Evolutionary conservation across 2,797 vertebrate genomes (phyloP).

Genomic region (Chanos chanos): DNA sequence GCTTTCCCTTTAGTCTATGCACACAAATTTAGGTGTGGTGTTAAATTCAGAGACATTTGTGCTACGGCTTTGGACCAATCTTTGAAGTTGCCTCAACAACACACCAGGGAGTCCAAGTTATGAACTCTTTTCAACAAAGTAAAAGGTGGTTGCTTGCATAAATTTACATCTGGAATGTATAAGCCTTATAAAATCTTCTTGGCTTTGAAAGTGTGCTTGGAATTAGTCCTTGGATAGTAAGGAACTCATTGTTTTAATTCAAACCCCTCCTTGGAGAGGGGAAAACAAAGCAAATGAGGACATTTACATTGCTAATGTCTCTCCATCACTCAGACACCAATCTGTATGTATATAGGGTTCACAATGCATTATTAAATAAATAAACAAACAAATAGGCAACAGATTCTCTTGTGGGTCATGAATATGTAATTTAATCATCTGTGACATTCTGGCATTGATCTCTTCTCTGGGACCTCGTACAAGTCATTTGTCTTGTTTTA

Average conservation of each 20-base stretch:
- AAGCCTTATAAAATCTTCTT: slow-evolving; percentile 51
- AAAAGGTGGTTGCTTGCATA: slow-evolving; percentile 33
- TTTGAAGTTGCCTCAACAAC: slow-evolving; percentile 62
- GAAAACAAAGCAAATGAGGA: slow-evolving; percentile 33
- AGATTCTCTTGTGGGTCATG: slow-evolving; percentile 46
- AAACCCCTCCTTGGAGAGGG: slow-evolving; percentile 35
- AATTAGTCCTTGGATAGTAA: slow-evolving; percentile 54
- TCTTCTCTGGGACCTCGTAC: slow-evolving; percentile 50
- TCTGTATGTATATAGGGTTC: slow-evolving; percentile 44
- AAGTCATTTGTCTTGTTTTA: slow-evolving; percentile 5
- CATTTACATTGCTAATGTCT: slow-evolving; percentile 62
- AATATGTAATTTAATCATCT: slow-evolving; percentile 60
- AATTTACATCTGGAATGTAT: slow-evolving; percentile 46
- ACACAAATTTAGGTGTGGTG: neutral
- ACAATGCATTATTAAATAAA: slow-evolving; percentile 49
- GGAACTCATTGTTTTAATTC: slow-evolving; percentile 44
- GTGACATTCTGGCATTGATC: slow-evolving; percentile 53
- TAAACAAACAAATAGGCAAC: slow-evolving; percentile 43
- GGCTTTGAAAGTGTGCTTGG: slow-evolving; percentile 51
- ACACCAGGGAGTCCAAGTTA: slow-evolving; percentile 55
- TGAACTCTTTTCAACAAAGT: slow-evolving; percentile 53
- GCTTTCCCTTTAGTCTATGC: no score
- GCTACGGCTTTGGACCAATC: slow-evolving; percentile 52
- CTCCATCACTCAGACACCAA: slow-evolving; percentile 28
- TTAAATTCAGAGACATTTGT: slow-evolving; percentile 10